These are phyloP conservation scores for Rhinolophus sinicus DNA, from an alignment of 2,113 vertebrate species.

Conservation along the genomic window DNA sequence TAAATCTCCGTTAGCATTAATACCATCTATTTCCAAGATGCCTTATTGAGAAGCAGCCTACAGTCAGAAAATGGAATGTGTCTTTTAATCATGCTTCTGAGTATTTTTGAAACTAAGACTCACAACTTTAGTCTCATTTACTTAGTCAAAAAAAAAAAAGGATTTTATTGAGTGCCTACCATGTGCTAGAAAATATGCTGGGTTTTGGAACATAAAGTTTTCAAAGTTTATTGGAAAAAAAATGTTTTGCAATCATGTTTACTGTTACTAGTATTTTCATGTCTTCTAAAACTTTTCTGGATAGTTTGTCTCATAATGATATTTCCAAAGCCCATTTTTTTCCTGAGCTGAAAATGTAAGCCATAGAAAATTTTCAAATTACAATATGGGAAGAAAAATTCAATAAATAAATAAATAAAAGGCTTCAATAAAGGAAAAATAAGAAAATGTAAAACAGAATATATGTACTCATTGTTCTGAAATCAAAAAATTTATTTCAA, in stretches of 20 bases:
- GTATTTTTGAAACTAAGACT: conserved; percentile 5
- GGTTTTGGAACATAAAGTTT: conserved; percentile 29
- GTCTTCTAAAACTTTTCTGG: background rate
- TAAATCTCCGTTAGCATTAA: conserved; percentile 32
- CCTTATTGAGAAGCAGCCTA: background rate
- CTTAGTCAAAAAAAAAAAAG: background rate
- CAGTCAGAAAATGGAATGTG: background rate
- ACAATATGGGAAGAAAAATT: background rate
- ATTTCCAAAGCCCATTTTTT: background rate
- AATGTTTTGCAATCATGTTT: background rate
- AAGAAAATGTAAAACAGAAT: background rate
- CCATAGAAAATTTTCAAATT: background rate
- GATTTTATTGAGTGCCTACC: background rate
- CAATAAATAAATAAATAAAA: background rate
- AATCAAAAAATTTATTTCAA: background rate
- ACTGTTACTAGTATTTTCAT: background rate
- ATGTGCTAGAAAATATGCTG: background rate
- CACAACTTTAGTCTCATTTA: background rate
- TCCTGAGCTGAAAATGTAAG: background rate
- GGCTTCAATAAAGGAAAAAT: background rate
- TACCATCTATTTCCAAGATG: background rate
- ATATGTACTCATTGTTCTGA: background rate
- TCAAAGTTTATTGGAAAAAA: background rate
- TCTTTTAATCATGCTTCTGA: background rate
- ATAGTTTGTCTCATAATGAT: background rate